phyloP scores from a whole-genome alignment of 2,113 vertebrate species.

The Eretmochelys imbricata region DNA sequence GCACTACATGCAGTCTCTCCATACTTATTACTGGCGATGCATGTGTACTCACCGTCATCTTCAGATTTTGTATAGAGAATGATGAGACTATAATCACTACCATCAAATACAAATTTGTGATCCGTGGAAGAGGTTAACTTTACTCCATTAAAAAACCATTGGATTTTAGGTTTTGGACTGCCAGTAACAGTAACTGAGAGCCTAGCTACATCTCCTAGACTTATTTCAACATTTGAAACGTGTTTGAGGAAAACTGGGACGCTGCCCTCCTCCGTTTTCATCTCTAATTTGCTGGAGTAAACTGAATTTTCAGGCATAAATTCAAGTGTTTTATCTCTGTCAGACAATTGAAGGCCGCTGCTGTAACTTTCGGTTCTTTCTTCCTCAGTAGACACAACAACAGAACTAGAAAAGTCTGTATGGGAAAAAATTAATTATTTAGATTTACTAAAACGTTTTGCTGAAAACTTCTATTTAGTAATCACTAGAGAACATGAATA shows the following conservation, averaged over 20 bases:
- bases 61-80: constrained; percentile 81
- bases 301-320: constrained; percentile 88
- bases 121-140: constrained; percentile 79
- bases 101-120: constrained; percentile 86
- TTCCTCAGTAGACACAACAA: constrained; percentile 86
- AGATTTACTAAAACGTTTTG: constrained; percentile 69
- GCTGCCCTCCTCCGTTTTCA: constrained; percentile 79
- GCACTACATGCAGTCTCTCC: constrained; percentile 85
- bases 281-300: constrained; percentile 83
- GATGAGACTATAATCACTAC: constrained; percentile 85
- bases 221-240: constrained; percentile 79
- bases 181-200: constrained; percentile 87
- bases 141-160: constrained; percentile 88
- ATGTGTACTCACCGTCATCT: constrained; percentile 89
- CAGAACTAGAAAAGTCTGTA: constrained; percentile 90
- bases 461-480: constrained; percentile 8
- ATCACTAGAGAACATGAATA: background rate
- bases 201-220: constrained; percentile 82
- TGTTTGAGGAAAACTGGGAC: constrained; percentile 86
- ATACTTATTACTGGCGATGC: constrained; percentile 84
- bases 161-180: constrained; percentile 86
- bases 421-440: constrained; percentile 78
- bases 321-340: constrained; percentile 92
- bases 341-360: constrained; percentile 83
- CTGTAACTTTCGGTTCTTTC: constrained; percentile 85